Evolutionary conservation across 2,113 vertebrate genomes (phyloP).

Genomic region (Odontophorus gujanensis): DNA sequence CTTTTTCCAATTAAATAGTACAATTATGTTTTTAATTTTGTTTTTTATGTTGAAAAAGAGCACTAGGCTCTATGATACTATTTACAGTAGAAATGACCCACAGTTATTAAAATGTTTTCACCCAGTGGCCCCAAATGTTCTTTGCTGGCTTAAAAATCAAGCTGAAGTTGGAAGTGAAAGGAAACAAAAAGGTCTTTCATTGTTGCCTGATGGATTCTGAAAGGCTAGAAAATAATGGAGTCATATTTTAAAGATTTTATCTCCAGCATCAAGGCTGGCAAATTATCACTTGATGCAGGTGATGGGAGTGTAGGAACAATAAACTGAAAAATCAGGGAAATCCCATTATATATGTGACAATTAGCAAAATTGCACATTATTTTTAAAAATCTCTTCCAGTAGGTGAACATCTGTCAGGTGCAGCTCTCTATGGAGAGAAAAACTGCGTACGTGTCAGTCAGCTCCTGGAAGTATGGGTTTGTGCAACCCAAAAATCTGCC

Average conservation of each 20-base stretch:
- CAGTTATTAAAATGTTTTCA: not conserved
- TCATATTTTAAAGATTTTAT: not conserved
- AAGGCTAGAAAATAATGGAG: not conserved
- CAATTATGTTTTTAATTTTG: not conserved
- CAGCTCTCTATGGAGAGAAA: not conserved
- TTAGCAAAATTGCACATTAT: not conserved
- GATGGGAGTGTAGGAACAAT: not conserved
- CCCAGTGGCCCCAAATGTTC: not conserved
- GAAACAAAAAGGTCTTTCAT: not conserved
- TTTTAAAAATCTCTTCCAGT: not conserved
- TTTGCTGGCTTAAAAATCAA: not conserved
- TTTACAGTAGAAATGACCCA: not conserved
- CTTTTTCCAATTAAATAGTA: not conserved
- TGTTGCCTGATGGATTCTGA: not conserved
- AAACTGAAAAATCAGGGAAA: not conserved
- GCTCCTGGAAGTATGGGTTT: not conserved
- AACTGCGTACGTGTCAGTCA: not conserved
- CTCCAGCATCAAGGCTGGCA: not conserved
- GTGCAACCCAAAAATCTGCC: not conserved
- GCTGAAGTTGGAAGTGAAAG: not conserved
- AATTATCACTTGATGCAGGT: rapidly evolving
- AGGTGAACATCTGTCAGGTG: not conserved
- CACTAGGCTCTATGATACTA: not conserved
- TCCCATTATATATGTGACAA: not conserved
- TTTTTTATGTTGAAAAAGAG: not conserved